Percentiles rank a stretch among this genome's conserved stretches.
Evolutionary conservation across 2,888 invertebrate species (phyloP).

Genomic region (Heliconius ismenius): DNA sequence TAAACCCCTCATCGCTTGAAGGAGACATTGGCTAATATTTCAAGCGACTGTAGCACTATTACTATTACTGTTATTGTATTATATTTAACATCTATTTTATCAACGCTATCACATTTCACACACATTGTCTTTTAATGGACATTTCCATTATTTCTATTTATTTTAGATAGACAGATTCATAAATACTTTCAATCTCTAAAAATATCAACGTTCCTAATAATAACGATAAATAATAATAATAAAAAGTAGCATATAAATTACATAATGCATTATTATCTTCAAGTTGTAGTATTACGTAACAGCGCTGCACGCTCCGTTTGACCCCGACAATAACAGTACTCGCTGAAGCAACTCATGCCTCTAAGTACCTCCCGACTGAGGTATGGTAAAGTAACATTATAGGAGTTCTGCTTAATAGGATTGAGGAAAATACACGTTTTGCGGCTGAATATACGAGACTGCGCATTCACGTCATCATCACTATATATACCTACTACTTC

Average conservation of each 20-base stretch:
- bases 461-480: slow-evolving; percentile 7
- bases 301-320: slow-evolving; percentile 41
- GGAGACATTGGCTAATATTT: slow-evolving; percentile 32
- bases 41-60: slow-evolving; percentile 22
- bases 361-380: slow-evolving; percentile 19
- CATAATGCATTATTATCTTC: slow-evolving; percentile 55
- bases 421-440: slow-evolving; percentile 30
- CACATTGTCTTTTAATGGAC: background rate
- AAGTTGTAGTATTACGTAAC: slow-evolving; percentile 54
- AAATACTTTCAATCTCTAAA: background rate
- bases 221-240: slow-evolving; percentile 12
- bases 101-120: background rate
- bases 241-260: slow-evolving; percentile 40
- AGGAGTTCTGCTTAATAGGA: slow-evolving; percentile 29
- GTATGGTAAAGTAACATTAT: slow-evolving; percentile 15
- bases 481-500: background rate
- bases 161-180: background rate
- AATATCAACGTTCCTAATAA: background rate
- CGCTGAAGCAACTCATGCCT: slow-evolving; percentile 28
- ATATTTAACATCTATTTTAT: background rate
- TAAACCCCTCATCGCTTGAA: slow-evolving; percentile 35
- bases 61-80: background rate
- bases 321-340: slow-evolving; percentile 40
- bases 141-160: background rate
- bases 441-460: slow-evolving; percentile 18